A percentile compares a stretch with the other conserved stretches of the same genome.
Evolutionary conservation across 2,113 vertebrate genomes (phyloP).

Genomic region (Cynocephalus volans): DNA sequence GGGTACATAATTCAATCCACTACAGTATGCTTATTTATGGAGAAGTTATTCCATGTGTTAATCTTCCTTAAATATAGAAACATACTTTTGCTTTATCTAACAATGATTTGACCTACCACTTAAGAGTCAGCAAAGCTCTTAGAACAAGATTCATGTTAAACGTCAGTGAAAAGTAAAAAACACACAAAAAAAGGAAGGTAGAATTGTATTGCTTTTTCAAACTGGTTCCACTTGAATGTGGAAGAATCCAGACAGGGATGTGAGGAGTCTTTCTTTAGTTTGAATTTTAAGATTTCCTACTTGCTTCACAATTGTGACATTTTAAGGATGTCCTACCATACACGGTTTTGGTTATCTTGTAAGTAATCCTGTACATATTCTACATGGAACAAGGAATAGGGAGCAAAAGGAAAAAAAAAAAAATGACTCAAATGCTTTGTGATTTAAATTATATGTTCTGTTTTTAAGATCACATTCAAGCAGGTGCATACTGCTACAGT

Average conservation of each 20-base stretch:
- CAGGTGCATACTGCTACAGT: background rate
- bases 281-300: background rate
- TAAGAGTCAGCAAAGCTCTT: background rate
- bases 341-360: background rate
- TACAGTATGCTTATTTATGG: background rate
- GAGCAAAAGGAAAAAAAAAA: background rate
- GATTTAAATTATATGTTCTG: constrained; percentile 21
- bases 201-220: background rate
- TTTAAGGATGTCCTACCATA: background rate
- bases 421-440: background rate
- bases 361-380: constrained; percentile 29
- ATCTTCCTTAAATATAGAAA: background rate
- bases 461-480: constrained; percentile 19
- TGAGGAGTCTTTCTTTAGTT: background rate
- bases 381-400: background rate
- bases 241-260: background rate
- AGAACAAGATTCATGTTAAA: background rate
- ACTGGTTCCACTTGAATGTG: background rate
- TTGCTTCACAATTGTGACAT: background rate
- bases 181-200: background rate
- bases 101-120: background rate
- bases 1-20: too few species aligned
- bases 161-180: background rate
- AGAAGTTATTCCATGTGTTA: background rate
- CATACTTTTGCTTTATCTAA: background rate